Percentiles rank a stretch among this genome's conserved stretches.
Evolutionary conservation across 2,888 invertebrate species (phyloP).

Genomic region (Epicampocera succincta): DNA sequence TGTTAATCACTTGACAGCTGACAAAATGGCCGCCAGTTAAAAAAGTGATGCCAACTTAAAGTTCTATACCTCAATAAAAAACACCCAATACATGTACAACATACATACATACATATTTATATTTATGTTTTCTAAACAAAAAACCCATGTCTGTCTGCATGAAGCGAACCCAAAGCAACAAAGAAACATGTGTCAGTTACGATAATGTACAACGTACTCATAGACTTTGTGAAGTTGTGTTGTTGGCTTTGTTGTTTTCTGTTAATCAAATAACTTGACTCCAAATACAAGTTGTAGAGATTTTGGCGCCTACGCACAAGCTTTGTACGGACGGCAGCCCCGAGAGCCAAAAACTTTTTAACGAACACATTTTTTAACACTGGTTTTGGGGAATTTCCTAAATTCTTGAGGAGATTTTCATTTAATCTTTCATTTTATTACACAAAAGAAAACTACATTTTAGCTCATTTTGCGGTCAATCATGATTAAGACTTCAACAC

Average conservation of each 20-base stretch:
- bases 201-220: constrained; percentile 52
- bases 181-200: constrained; percentile 66
- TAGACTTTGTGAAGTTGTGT: constrained; percentile 54
- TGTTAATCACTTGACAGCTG: too few relatives aligned
- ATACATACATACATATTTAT: too few relatives aligned
- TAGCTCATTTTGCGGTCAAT: constrained; percentile 63
- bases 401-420: constrained; percentile 66
- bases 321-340: constrained; percentile 17
- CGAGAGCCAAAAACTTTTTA: neutral
- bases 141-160: constrained; percentile 1
- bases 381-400: constrained; percentile 53
- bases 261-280: constrained; percentile 70
- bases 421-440: constrained; percentile 59
- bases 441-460: constrained; percentile 29
- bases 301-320: constrained; percentile 73
- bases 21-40: too few relatives aligned
- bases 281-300: constrained; percentile 71
- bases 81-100: too few relatives aligned
- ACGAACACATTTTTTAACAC: constrained; percentile 14
- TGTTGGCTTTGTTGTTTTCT: constrained; percentile 43
- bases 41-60: too few relatives aligned
- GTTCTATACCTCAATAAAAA: too few relatives aligned
- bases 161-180: constrained; percentile 38
- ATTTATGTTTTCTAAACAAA: constrained; percentile 15
- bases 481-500: constrained; percentile 52